Evolutionary conservation across 2,113 vertebrate species (phyloP).

Genomic region (Phalacrocorax pelagicus): DNA sequence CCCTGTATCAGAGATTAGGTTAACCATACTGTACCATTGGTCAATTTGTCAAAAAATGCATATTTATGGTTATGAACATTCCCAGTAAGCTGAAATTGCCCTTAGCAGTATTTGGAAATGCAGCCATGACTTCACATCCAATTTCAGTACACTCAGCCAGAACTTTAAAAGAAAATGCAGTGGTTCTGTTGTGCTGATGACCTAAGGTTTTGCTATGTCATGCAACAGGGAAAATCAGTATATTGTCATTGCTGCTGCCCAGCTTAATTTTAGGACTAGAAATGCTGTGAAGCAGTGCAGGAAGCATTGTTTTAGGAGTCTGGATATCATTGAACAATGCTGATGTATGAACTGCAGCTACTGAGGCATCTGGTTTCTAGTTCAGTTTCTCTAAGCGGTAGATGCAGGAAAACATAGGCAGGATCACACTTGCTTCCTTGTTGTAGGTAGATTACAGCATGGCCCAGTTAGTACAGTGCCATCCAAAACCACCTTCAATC

Average conservation of each 20-base stretch:
- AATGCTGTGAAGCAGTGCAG: not conserved
- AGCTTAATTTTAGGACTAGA: not conserved
- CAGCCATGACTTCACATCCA: not conserved
- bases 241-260: not conserved
- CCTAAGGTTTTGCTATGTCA: not conserved
- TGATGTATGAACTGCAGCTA: not conserved
- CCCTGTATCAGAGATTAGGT: not conserved
- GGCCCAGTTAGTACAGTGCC: not conserved
- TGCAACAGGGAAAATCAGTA: not conserved
- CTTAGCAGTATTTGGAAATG: not conserved
- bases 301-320: not conserved
- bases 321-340: not conserved
- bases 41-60: not conserved
- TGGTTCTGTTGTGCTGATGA: not conserved
- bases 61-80: not conserved
- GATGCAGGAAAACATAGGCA: not conserved
- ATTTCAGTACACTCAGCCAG: not conserved
- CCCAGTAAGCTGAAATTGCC: not conserved
- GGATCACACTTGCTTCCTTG: not conserved
- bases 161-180: not conserved
- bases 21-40: not conserved
- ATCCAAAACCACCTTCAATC: not conserved
- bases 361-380: not conserved
- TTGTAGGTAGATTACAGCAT: rapidly evolving
- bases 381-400: not conserved